phyloP scores from a whole-genome alignment of 2,888 invertebrate species.

The Ypsolopha sequella region DNA sequence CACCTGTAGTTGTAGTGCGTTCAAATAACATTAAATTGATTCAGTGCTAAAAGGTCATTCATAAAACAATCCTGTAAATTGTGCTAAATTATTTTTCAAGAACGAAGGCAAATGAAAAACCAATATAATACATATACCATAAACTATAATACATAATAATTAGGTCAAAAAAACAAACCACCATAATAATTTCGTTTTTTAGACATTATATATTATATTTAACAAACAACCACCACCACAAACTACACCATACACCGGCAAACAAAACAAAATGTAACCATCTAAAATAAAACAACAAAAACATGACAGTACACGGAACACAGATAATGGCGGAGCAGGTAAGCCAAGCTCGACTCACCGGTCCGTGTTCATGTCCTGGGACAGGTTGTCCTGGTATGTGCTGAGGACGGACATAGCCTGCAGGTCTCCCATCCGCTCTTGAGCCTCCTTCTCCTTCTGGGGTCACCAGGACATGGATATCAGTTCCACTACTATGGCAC shows the following conservation, averaged over 20 bases:
- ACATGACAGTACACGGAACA: background rate
- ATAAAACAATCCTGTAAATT: no score
- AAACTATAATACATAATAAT: no score
- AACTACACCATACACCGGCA: background rate
- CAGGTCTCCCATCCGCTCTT: constrained; percentile 51
- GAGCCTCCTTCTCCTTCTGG: constrained; percentile 52
- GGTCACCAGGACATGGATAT: background rate
- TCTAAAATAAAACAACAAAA: background rate
- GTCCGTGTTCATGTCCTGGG: constrained; percentile 72
- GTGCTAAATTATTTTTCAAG: no score
- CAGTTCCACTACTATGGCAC: background rate
- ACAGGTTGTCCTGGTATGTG: constrained; percentile 70
- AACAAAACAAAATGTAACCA: background rate
- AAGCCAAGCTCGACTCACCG: constrained; percentile 46
- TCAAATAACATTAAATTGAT: no score
- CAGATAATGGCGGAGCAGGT: background rate
- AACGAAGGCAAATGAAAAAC: no score
- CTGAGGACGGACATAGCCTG: constrained; percentile 73
- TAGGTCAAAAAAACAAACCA: no score
- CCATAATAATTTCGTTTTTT: no score
- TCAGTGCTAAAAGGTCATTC: no score
- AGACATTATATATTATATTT: no score
- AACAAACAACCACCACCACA: no score
- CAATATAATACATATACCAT: no score
- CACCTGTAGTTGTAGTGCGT: no score